Base-by-base conservation (phyloP, 2,888 invertebrate species). In the Tenthredo mesomela region DNA sequence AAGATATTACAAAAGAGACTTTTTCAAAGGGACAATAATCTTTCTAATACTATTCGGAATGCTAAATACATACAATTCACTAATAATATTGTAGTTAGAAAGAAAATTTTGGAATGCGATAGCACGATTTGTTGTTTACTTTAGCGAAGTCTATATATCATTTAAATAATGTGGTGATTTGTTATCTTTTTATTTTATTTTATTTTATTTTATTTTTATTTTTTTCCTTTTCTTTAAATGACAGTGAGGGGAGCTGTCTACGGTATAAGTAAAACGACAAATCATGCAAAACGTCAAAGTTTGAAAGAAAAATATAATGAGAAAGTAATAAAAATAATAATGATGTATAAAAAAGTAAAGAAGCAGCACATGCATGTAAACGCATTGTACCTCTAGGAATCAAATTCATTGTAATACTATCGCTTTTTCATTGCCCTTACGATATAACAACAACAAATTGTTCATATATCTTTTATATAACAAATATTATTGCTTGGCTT, bases 331-430 rank as follows among this genome's bases (percentile, higher is more conserved):
- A 77, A 47, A 29, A 77, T 2, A 33, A 77, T 54, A 54, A 77
- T 77, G 21, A 75, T 75, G 37, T 43, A 73, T 73, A 73, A 77
- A 73, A 77, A 77, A 50, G 37, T 80, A 61, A 40, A 71, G 29
- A 80, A 80, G 61, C 80, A 80, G 80, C 80, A 80, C 80, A 80
- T 80, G 80, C 80, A 80, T 40, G 80, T 77, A 80, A 80, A 80
- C 80, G 80, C 80, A 80, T 80, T 61, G 80, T 80, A 80, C 80
- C 80, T 80, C 80, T 80, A 80, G 61, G 80, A 80, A 80, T 80
- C 80, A 40, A 80, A 61, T 80, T 80, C 61, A 80, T 80, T 85
- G 85, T 85, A 86, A 85, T 86, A 73, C 82, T 85, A 87, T 85
- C 86, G 86, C 86, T 86, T 85, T 73, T 84, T 84, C 84, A 85